phyloP scores from a whole-genome alignment of 2,888 invertebrate species.

The Augiades crinisus region DNA sequence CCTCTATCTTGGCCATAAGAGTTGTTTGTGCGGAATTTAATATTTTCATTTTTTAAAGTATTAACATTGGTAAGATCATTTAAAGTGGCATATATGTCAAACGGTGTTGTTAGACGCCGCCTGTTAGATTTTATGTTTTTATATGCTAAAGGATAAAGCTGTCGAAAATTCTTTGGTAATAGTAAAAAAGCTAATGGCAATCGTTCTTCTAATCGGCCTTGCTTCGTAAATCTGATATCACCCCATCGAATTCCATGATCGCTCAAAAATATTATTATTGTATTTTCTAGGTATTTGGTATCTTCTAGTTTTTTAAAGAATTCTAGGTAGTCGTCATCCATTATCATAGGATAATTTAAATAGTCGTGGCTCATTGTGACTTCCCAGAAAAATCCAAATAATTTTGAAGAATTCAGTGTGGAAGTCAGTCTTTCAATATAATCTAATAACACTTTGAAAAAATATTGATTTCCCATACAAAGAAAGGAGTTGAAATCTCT shows the following conservation, averaged over 20 bases:
- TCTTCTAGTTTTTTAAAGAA: slow-evolving; percentile 80
- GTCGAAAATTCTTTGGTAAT: slow-evolving; percentile 87
- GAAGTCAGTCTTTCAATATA: slow-evolving; percentile 85
- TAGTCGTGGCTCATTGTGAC: slow-evolving; percentile 92
- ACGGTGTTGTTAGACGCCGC: slow-evolving; percentile 88
- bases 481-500: slow-evolving; percentile 83
- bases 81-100: slow-evolving; percentile 91
- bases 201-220: slow-evolving; percentile 93
- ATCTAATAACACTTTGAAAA: slow-evolving; percentile 86
- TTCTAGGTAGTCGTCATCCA: slow-evolving; percentile 84
- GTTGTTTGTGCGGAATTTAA: slow-evolving; percentile 52
- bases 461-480: slow-evolving; percentile 86
- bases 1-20: slow-evolving; percentile 76
- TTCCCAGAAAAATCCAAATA: slow-evolving; percentile 93
- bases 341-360: slow-evolving; percentile 88
- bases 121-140: slow-evolving; percentile 85
- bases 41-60: slow-evolving; percentile 59
- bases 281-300: slow-evolving; percentile 82
- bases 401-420: slow-evolving; percentile 79
- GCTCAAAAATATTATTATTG: slow-evolving; percentile 88
- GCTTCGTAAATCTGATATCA: slow-evolving; percentile 89
- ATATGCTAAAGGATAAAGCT: slow-evolving; percentile 82
- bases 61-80: slow-evolving; percentile 83
- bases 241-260: slow-evolving; percentile 97
- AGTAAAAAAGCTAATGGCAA: slow-evolving; percentile 89